Evolutionary conservation across 2,113 vertebrate species (phyloP).

Genomic region (Sisor rabdophorus): DNA sequence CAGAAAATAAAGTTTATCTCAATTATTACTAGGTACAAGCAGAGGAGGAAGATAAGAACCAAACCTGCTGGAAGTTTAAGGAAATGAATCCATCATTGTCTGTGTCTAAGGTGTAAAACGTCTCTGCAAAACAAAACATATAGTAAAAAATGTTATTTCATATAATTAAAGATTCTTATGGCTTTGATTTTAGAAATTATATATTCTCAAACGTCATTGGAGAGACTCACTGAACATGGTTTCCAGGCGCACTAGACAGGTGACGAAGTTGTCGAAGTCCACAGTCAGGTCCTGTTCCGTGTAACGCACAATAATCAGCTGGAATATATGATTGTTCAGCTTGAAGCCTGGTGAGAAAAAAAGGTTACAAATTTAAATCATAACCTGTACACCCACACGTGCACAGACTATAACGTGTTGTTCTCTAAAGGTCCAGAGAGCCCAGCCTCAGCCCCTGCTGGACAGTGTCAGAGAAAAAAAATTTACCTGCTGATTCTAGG

Average conservation of each 20-base stretch:
- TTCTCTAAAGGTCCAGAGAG: background rate
- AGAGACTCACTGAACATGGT: slow-evolving; percentile 89
- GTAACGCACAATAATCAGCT: slow-evolving; percentile 89
- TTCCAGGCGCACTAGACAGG: slow-evolving; percentile 86
- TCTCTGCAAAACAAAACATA: slow-evolving; percentile 65
- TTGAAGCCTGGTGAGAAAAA: slow-evolving; percentile 72
- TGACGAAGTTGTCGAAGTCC: slow-evolving; percentile 91
- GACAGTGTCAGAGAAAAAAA: background rate
- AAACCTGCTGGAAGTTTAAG: slow-evolving; percentile 80
- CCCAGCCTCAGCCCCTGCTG: background rate
- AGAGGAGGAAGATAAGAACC: background rate
- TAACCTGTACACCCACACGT: background rate
- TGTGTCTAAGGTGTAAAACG: slow-evolving; percentile 81
- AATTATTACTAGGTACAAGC: background rate
- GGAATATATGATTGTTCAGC: slow-evolving; percentile 81
- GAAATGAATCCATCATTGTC: slow-evolving; percentile 73
- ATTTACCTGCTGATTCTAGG: slow-evolving; percentile 80
- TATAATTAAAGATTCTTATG: background rate
- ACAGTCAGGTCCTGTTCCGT: slow-evolving; percentile 80
- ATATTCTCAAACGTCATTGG: background rate
- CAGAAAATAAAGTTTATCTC: too few relatives aligned
- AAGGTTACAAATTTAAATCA: too few relatives aligned
- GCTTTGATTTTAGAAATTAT: background rate
- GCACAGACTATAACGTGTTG: background rate
- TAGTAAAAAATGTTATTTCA: background rate